These are phyloP conservation scores for Spodoptera exigua DNA, from an alignment of 2,888 invertebrate species.

Conservation along the genomic window DNA sequence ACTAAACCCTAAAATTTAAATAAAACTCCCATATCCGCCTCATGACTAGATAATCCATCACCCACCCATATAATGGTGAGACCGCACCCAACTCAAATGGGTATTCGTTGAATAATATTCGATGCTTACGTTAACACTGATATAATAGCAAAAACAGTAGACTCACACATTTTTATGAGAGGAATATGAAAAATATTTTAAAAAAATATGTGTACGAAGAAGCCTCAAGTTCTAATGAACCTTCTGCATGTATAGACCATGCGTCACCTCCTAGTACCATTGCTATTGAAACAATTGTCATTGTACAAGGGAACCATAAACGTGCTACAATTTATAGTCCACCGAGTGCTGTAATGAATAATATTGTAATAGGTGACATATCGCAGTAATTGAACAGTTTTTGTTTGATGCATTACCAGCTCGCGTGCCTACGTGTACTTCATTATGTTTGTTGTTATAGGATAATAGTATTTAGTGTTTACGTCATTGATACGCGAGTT, in stretches of 20 bases:
- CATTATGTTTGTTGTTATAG: slow-evolving; percentile 25
- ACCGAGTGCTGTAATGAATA: slow-evolving; percentile 9
- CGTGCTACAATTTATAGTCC: slow-evolving; percentile 11
- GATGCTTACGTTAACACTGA: slow-evolving; percentile 2
- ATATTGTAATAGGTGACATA: slow-evolving; percentile 16
- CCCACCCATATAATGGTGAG: slow-evolving; percentile 7
- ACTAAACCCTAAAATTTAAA: slow-evolving; percentile 22
- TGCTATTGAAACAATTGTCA: slow-evolving; percentile 38
- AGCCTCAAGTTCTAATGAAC: neutral
- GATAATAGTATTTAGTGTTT: slow-evolving; percentile 18
- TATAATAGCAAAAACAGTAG: neutral
- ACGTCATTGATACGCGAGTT: slow-evolving; percentile 20
- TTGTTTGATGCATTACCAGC: slow-evolving; percentile 25
- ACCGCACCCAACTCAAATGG: slow-evolving; percentile 21
- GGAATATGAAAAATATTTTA: too few relatives aligned
- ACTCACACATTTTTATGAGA: neutral
- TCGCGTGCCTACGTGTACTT: slow-evolving; percentile 29
- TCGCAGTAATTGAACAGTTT: slow-evolving; percentile 29
- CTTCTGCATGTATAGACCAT: slow-evolving; percentile 10
- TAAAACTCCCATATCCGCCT: slow-evolving; percentile 13
- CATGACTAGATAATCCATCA: slow-evolving; percentile 18
- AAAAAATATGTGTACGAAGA: too few relatives aligned
- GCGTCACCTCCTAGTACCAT: neutral
- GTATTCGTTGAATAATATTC: slow-evolving; percentile 27
- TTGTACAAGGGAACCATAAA: slow-evolving; percentile 24